These are phyloP conservation scores for Antechinus stuartii DNA, from an alignment of 2,113 vertebrate species.

Conservation along the genomic window DNA sequence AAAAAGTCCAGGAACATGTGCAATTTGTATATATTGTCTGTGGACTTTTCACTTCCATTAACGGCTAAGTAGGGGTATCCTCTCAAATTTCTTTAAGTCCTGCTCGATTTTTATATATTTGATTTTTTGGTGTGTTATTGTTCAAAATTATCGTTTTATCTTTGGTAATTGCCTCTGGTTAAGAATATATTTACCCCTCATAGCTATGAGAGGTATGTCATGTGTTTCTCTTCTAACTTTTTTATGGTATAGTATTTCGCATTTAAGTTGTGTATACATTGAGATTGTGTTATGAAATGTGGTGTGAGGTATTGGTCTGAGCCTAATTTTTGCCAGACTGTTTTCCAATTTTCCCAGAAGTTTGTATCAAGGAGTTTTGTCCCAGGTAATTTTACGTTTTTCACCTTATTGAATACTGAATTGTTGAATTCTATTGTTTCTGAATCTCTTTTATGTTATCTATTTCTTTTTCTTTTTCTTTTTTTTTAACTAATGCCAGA, in stretches of 20 bases:
- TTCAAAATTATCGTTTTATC: too few species aligned
- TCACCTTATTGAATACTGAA: background rate
- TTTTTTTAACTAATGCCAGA: background rate
- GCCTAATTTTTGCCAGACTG: background rate
- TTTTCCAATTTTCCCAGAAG: background rate
- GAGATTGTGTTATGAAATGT: background rate
- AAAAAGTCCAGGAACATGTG: too few species aligned
- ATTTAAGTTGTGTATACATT: background rate
- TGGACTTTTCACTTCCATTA: too few species aligned
- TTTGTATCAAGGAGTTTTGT: background rate
- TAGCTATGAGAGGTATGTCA: background rate
- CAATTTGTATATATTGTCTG: too few species aligned
- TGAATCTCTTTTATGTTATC: background rate
- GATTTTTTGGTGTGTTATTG: too few species aligned
- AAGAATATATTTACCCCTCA: background rate
- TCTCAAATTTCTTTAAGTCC: too few species aligned
- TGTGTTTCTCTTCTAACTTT: background rate
- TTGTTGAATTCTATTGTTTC: background rate
- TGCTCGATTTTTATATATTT: too few species aligned
- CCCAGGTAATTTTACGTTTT: background rate
- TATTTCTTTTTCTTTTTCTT: background rate
- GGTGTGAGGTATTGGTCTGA: background rate
- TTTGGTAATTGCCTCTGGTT: too few species aligned
- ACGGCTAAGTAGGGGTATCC: too few species aligned
- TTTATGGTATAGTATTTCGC: background rate